Conservation (phyloP, 1,140 invertebrate species). For the Conopomorpha cramerella region DNA sequence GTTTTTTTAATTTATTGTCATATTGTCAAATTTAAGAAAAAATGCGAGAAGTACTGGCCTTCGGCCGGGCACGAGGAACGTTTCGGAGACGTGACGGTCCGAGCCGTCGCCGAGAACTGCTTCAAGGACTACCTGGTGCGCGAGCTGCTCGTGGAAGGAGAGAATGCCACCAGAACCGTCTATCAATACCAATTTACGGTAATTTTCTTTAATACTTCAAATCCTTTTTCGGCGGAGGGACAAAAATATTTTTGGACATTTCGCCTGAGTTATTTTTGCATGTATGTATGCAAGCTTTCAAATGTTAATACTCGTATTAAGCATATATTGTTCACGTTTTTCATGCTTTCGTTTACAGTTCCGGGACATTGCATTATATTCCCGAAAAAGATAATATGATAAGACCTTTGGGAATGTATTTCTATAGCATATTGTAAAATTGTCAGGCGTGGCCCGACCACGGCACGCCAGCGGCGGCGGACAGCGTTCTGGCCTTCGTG, state of each 20-base stretch:
- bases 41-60: slow-evolving; percentile 96
- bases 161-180: slow-evolving; percentile 70
- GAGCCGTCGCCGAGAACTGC: slow-evolving; percentile 67
- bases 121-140: slow-evolving; percentile 87
- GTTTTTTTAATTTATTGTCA: not conserved
- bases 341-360: too few species aligned
- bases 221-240: too few species aligned
- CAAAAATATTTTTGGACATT: too few species aligned
- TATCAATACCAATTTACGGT: slow-evolving; percentile 93
- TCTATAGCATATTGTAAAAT: slow-evolving; percentile 1
- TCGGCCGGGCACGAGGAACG: slow-evolving; percentile 73
- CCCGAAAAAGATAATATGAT: too few species aligned
- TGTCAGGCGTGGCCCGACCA: slow-evolving; percentile 93
- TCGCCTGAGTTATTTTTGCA: too few species aligned
- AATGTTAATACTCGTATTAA: too few species aligned
- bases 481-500: slow-evolving; percentile 91
- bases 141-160: slow-evolving; percentile 73
- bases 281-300: too few species aligned
- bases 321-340: too few species aligned
- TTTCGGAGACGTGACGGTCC: slow-evolving; percentile 72
- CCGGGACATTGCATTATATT: too few species aligned
- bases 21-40: slow-evolving; percentile 65
- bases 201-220: too few species aligned
- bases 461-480: slow-evolving; percentile 90
- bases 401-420: too few species aligned